Evolutionary conservation across 2,888 invertebrate species (phyloP).

Genomic region (Macrostomum cliftonense): DNA sequence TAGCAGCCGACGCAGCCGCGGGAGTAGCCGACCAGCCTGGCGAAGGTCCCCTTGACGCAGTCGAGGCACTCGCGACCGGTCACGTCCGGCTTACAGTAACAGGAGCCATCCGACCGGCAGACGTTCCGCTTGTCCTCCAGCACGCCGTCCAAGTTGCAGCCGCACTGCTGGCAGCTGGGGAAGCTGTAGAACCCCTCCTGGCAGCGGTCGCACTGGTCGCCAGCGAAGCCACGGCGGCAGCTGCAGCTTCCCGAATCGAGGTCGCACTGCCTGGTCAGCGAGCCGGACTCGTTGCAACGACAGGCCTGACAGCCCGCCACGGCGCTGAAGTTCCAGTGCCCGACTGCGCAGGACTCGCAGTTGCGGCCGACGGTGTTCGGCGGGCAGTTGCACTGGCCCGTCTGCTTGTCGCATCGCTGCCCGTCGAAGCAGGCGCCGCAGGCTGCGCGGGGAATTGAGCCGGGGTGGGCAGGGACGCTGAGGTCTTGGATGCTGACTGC

Average conservation of each 20-base stretch:
- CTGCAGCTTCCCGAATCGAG: conserved; percentile 13
- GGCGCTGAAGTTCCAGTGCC: conserved; percentile 15
- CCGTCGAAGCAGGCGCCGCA: conserved; percentile 15
- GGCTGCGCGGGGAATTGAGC: no score
- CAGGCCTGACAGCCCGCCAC: conserved; percentile 14
- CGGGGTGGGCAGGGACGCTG: no score
- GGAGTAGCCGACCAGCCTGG: conserved; percentile 26
- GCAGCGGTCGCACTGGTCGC: conserved; percentile 13
- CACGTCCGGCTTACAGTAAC: conserved; percentile 48
- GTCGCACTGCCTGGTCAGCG: conserved; percentile 14
- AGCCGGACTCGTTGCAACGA: conserved; percentile 13
- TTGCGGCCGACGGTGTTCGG: conserved; percentile 2
- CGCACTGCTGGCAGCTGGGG: neutral
- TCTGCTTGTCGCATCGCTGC: conserved; percentile 36
- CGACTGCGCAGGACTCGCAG: conserved; percentile 15
- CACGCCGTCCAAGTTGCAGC: no score
- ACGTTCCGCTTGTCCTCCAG: no score
- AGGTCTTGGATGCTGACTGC: no score
- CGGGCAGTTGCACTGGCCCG: conserved; percentile 11
- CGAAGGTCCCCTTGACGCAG: conserved; percentile 64
- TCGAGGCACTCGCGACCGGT: conserved; percentile 80
- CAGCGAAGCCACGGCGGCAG: conserved; percentile 13
- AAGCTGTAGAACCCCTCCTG: conserved; percentile 9
- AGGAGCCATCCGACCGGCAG: conserved; percentile 34
- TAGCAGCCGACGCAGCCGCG: no score